Evolutionary conservation across 2,888 invertebrate species (phyloP), one percentile per base, ranked within the genome.

Genomic region (Sialis fuliginosa): DNA sequence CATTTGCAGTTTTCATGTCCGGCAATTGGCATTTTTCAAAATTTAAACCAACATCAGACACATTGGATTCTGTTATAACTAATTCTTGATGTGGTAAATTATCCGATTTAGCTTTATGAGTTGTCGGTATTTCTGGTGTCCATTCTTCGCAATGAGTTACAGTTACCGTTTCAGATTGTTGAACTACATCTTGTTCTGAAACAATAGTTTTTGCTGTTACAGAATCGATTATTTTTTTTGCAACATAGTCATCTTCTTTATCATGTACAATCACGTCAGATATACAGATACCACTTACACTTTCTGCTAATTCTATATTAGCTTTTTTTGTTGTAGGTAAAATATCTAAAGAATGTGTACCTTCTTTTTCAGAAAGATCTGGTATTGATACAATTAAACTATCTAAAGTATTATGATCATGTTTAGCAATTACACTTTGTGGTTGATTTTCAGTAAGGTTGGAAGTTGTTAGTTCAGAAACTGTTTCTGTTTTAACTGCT

Each of bases 381-480:
- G 64, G 60, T 59, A 78, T 72, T 9, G 64, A 68, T 8, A 78
- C 60, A 48, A 71, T 66, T 37, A 79, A 52, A 56, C 76, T 68
- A 57, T 73, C 72, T 46, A 69, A 62, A 33, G 68, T 64, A 39
- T 66, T 63, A 54, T 67, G 71, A 47, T 64, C 66, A n/a, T 65
- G 49, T 52, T 59, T 58, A 5, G 74, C 75, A 48, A 64, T 65
- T n/a, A 59, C 66, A 44, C 63, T 49, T 48, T 58, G 53, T 5
- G 72, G 71, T 51, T 58, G 55, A 34, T 52, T 52, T 32, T 56
- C 54, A 22, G 53, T 48, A 39, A 66, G 53, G 49, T 52, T 54
- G 44, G 54, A 54, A n/a, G 62, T 57, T 6, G 56, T 52, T 12
- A 68, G 62, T 55, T 71, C 67, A 4, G 69, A 58, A 54, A 67